Percentiles rank a stretch among this genome's conserved stretches.
These are phyloP conservation scores for Lasioglossum oenotherae DNA, from an alignment of 2,888 invertebrate genomes.

Conservation along the genomic window DNA sequence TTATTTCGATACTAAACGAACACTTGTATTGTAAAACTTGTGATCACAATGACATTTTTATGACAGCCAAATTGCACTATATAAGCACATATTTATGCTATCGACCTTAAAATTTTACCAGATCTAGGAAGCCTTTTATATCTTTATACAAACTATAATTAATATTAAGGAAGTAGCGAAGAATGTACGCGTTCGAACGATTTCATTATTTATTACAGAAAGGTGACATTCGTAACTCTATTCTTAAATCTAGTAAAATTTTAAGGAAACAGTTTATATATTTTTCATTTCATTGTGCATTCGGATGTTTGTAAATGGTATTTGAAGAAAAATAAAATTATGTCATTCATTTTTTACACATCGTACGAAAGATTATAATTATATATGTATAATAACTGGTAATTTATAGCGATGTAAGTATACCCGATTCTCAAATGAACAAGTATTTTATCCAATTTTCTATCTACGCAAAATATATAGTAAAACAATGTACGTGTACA, in stretches of 20 bases:
- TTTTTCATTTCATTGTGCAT: conserved; percentile 29
- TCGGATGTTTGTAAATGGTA: conserved; percentile 38
- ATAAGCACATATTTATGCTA: conserved; percentile 22
- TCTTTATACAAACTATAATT: neutral
- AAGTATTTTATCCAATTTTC: conserved; percentile 14
- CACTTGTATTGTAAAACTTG: conserved; percentile 32
- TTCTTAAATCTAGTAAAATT: conserved; percentile 33
- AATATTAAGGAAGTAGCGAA: neutral
- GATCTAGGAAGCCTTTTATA: conserved; percentile 26
- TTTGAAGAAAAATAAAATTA: conserved; percentile 44
- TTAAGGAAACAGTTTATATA: conserved; percentile 19
- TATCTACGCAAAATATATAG: conserved; percentile 5
- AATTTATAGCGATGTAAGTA: conserved; percentile 24
- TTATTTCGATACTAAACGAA: conserved; percentile 13
- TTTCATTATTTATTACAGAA: conserved; percentile 12
- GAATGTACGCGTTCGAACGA: neutral
- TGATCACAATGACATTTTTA: conserved; percentile 37
- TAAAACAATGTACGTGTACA: conserved; percentile 1
- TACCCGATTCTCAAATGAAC: conserved; percentile 13
- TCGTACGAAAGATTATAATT: conserved; percentile 17
- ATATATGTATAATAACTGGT: neutral
- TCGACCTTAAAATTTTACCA: conserved; percentile 23
- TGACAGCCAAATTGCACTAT: conserved; percentile 38
- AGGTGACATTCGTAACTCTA: neutral
- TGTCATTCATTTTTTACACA: conserved; percentile 42